Evolutionary conservation across 2,888 invertebrate species (phyloP).

Genomic region (Cacoxenus indagator): DNA sequence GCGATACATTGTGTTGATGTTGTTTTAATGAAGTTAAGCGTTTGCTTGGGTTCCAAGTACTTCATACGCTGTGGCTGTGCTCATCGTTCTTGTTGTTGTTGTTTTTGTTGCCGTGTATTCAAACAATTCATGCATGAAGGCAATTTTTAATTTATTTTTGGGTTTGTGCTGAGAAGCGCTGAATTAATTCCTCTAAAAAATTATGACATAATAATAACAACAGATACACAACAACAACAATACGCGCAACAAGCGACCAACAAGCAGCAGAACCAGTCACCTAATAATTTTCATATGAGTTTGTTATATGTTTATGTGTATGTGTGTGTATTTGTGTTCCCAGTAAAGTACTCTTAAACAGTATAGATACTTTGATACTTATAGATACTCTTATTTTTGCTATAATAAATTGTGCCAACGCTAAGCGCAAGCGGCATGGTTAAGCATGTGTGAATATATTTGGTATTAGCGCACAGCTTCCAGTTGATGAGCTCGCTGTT

Average conservation of each 20-base stretch:
- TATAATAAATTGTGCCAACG: conserved; percentile 30
- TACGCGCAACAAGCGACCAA: conserved; percentile 31
- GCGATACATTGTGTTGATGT: background rate
- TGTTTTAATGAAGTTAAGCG: conserved; percentile 10
- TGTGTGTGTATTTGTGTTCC: background rate
- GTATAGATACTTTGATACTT: conserved; percentile 36
- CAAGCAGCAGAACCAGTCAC: conserved; percentile 39
- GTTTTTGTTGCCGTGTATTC: conserved; percentile 26
- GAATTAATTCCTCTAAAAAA: conserved; percentile 55
- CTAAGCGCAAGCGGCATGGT: conserved; percentile 31
- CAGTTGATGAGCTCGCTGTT: conserved; percentile 57
- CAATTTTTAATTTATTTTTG: conserved; percentile 65
- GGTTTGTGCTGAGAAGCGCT: conserved; percentile 49
- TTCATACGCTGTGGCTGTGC: background rate
- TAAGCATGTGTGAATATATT: conserved; percentile 45
- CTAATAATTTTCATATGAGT: conserved; percentile 62
- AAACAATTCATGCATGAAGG: conserved; percentile 62
- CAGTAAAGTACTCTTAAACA: conserved; percentile 29
- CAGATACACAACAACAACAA: conserved; percentile 30
- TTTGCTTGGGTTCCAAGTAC: background rate
- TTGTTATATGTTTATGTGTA: conserved; percentile 9
- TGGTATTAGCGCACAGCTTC: conserved; percentile 60
- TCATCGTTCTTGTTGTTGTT: background rate
- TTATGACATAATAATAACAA: conserved; percentile 61
- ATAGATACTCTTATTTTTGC: conserved; percentile 7